Base-by-base conservation (phyloP, 2,113 vertebrate species). In the Dasyurus viverrinus region DNA sequence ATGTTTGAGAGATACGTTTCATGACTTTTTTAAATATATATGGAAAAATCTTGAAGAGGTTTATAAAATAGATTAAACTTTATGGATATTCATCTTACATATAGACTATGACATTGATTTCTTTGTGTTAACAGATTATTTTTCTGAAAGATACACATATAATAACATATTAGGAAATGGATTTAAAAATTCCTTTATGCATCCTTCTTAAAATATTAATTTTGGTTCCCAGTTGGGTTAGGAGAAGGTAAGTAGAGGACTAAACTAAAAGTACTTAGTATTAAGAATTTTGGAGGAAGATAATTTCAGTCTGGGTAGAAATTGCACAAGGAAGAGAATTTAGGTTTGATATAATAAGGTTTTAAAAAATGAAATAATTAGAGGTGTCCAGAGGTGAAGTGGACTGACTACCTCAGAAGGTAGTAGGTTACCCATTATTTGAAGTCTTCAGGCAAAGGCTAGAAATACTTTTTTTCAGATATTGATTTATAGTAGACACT, bases 1-100 rank as follows among this genome's bases (percentile, higher is more conserved):
- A 93, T 92, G 57, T 96, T 96, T 91, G 9, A 48, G 89, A 95
- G 60, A 2, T 95, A 90, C 30, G 94, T 96, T 95, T 95, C 96
- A 95, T 93, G 60, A 93, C 54, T 52, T 52, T 92, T 96, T 94
- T 89, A 55, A n/a, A 50, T 93, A 1, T 90, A 16, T 68, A 1
- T 68, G 60, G 12, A 91, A 84, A 89, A 23, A 94, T 42, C 89
- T 54, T 89, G 48, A 60, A 68, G 53, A 89, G 26, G 2, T 3
- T 46, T n/a, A 1, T 94, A 36, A 27, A 89, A 93, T 76, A 9
- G 47, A 89, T 94, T 95, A 94, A 96, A 92, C 92, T 50, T 76
- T 91, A 8, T 89, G n/a, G n/a, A 46, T 53, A 52, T 92, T 30
- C 92, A 54, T 93, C 42, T 93, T 93, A 93, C 48, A 36, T 91